Evolutionary conservation across 2,888 invertebrate genomes (phyloP).

Genomic region (Serripes groenlandicus): DNA sequence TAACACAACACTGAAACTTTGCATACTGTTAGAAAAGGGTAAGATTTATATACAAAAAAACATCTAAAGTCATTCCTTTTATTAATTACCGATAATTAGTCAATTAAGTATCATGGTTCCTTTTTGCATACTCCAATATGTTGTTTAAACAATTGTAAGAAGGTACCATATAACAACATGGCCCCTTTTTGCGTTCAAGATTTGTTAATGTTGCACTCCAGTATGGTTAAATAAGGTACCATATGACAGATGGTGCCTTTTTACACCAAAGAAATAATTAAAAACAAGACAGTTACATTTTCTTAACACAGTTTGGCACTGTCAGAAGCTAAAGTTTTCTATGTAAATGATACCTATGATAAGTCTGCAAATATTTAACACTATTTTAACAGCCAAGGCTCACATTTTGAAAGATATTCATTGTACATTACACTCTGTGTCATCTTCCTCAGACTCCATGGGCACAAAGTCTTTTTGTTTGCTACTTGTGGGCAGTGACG

Average conservation of each 20-base stretch:
- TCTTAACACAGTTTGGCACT: background rate
- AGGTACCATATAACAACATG: background rate
- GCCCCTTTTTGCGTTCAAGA: background rate
- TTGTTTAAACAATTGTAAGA: background rate
- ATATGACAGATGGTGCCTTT: background rate
- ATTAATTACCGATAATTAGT: no score
- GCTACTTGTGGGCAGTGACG: constrained; percentile 19
- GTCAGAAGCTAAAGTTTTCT: background rate
- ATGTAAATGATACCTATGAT: background rate
- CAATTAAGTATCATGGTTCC: background rate
- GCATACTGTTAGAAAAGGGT: background rate
- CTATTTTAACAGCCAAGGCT: background rate
- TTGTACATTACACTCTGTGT: constrained; percentile 26
- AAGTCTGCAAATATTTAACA: background rate
- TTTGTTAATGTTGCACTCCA: background rate
- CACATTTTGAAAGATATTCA: no score
- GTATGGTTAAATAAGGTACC: background rate
- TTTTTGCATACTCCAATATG: background rate
- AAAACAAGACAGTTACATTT: background rate
- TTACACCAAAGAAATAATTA: background rate
- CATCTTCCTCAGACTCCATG: constrained; percentile 30
- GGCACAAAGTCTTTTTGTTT: constrained; percentile 34
- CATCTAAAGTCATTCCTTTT: no score
- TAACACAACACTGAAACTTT: background rate
- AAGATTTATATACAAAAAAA: no score